Conservation (phyloP, 2,113 vertebrate species). For the Falcunculus frontatus region DNA sequence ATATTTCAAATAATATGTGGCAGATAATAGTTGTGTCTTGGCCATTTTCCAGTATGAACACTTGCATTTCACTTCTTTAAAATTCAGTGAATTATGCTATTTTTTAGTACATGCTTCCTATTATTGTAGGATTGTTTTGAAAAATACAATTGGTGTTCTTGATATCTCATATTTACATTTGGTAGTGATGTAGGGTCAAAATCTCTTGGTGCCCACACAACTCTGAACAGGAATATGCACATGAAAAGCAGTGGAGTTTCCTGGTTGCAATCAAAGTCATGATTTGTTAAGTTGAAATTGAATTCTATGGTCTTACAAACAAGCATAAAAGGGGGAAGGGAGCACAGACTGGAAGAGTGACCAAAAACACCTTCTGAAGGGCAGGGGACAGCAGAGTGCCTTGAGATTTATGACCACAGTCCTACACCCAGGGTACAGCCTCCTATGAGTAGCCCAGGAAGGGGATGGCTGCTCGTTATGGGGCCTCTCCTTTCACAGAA, state of each 20-base stretch:
- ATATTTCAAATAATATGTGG: background rate
- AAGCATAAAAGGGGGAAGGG: background rate
- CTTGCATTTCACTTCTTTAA: background rate
- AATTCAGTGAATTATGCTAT: background rate
- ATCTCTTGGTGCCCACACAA: background rate
- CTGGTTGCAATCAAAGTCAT: background rate
- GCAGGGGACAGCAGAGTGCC: background rate
- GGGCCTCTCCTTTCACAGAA: background rate
- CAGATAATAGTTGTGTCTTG: background rate
- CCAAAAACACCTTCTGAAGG: fast-evolving
- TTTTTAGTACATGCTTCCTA: background rate
- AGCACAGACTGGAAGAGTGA: background rate
- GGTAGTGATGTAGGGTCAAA: background rate
- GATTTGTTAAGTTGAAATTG: background rate
- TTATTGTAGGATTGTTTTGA: background rate
- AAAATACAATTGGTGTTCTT: background rate
- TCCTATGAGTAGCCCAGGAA: background rate
- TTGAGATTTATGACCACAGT: background rate
- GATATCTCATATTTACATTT: background rate
- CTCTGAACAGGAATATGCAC: background rate
- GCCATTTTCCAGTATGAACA: background rate
- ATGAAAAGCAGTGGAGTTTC: background rate
- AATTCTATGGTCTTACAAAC: background rate
- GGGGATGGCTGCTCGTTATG: background rate
- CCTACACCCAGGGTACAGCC: background rate